phyloP scores from a whole-genome alignment of 64 coral and sea anemone genomes.

The Porites lutea region DNA sequence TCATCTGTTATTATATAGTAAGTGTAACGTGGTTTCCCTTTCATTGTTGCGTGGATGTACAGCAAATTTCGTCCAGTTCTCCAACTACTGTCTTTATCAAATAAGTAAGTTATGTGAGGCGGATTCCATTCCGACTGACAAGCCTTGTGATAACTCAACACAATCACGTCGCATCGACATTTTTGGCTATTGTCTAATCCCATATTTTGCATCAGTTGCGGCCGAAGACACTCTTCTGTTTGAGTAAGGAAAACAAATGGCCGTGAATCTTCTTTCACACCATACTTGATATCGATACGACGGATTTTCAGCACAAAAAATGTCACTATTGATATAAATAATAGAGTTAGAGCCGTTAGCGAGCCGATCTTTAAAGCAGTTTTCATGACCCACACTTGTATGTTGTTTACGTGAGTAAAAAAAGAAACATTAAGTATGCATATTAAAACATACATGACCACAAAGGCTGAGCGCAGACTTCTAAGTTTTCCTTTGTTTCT shows the following conservation, averaged over 20 bases:
- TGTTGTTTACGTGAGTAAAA: no score
- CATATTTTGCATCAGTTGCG: neutral
- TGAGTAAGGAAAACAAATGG: slow-evolving; percentile 34
- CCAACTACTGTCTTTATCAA: slow-evolving; percentile 1
- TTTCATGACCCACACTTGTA: no score
- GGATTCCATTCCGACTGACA: neutral
- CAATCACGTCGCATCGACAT: slow-evolving; percentile 33
- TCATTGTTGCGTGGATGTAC: neutral
- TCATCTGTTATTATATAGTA: slow-evolving; percentile 33
- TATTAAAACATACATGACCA: no score
- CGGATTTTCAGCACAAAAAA: no score
- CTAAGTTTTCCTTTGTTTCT: no score
- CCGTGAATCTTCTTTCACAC: neutral
- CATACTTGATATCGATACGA: no score
- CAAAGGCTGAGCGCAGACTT: no score
- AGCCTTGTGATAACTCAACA: slow-evolving; percentile 14
- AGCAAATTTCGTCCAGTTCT: neutral
- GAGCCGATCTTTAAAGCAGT: no score
- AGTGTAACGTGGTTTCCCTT: neutral
- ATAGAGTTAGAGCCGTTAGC: no score
- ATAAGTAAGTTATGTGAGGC: neutral
- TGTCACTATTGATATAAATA: no score
- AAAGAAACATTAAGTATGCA: no score
- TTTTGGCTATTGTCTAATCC: neutral
- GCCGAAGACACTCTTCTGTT: neutral